phyloP scores from a whole-genome alignment of 2,888 invertebrate species.

The Listrodromus nycthemerus region DNA sequence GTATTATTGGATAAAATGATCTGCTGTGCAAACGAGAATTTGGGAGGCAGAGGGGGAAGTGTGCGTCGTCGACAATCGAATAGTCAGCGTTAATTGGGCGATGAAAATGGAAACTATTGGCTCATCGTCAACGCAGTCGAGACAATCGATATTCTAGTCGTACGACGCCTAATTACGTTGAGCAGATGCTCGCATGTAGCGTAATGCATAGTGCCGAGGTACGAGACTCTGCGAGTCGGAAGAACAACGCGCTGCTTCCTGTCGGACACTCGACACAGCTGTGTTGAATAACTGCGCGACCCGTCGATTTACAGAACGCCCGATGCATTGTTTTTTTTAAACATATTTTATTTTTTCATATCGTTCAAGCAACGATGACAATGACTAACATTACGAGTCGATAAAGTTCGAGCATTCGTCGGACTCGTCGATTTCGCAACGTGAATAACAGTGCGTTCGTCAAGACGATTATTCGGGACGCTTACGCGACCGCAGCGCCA shows the following conservation, averaged over 20 bases:
- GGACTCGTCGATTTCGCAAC: conserved; percentile 23
- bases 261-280: neutral
- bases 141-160: neutral
- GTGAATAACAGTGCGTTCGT: neutral
- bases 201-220: neutral
- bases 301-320: neutral
- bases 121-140: neutral
- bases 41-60: neutral
- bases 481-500: neutral
- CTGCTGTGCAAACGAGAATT: too few species aligned
- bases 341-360: neutral
- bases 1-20: too few species aligned
- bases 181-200: neutral
- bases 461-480: neutral
- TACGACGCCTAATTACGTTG: conserved; percentile 32
- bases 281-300: neutral
- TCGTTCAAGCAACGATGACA: neutral
- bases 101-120: neutral
- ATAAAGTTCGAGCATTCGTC: neutral
- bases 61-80: conserved; percentile 21
- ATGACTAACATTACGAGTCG: neutral
- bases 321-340: neutral
- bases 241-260: conserved; percentile 22
- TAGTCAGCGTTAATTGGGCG: conserved; percentile 1
- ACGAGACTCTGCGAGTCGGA: conserved; percentile 8